Evolutionary conservation across 1,140 invertebrate genomes (phyloP).

Genomic region (Diprion similis): DNA sequence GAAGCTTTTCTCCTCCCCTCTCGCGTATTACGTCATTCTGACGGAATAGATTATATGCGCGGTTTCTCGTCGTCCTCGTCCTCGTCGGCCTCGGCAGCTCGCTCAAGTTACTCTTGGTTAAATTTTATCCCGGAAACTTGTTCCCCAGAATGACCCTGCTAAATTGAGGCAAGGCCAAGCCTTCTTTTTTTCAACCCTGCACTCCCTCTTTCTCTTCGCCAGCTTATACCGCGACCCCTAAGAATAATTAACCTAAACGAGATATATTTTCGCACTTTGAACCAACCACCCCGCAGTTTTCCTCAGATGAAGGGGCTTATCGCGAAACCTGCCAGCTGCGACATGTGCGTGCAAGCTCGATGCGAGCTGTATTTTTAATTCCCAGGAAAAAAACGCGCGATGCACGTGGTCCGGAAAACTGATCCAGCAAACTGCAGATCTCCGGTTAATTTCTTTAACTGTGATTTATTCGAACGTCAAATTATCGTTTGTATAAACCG

Average conservation of each 20-base stretch:
- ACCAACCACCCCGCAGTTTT: background rate
- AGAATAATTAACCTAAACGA: constrained; percentile 5
- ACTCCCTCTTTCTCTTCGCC: background rate
- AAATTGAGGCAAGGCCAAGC: background rate
- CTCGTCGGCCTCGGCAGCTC: background rate
- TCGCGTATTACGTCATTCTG: no score
- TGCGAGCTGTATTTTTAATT: no score
- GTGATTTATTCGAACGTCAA: no score
- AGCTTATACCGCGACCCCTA: background rate
- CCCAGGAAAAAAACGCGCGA: no score
- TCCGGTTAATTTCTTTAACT: no score
- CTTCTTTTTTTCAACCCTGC: background rate
- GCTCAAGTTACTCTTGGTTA: background rate
- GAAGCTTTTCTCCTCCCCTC: no score
- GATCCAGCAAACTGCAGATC: no score
- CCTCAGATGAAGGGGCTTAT: background rate
- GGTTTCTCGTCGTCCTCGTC: background rate
- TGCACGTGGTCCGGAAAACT: no score
- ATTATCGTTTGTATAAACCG: no score
- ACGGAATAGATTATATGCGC: background rate
- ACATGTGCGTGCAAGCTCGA: no score
- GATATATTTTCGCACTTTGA: background rate
- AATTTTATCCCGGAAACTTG: constrained; percentile 2
- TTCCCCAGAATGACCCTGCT: background rate
- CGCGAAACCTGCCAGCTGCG: no score